These are phyloP conservation scores for Chionoecetes opilio DNA, from an alignment of 1,140 invertebrate genomes.

Conservation along the genomic window DNA sequence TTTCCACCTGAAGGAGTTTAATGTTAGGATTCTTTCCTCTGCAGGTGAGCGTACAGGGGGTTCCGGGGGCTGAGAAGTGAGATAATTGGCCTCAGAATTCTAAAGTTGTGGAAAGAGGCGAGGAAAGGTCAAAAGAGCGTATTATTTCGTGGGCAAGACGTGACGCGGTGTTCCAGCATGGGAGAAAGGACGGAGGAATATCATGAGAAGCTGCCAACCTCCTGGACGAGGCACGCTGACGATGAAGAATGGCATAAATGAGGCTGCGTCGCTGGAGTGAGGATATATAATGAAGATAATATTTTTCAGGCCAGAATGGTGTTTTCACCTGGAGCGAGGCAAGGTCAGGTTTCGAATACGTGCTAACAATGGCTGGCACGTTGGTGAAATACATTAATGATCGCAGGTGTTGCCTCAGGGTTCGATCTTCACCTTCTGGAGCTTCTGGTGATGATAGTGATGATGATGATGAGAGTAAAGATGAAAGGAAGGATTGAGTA, in stretches of 20 bases:
- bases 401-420: neutral
- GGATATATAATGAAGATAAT: neutral
- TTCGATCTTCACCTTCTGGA: neutral
- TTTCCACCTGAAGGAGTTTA: conserved; percentile 4
- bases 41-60: neutral
- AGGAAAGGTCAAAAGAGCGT: neutral
- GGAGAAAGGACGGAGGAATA: neutral
- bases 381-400: conserved; percentile 1
- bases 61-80: neutral
- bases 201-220: neutral
- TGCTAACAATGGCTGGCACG: conserved; percentile 13
- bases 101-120: neutral
- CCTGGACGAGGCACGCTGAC: neutral
- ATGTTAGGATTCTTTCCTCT: conserved; percentile 10
- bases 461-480: neutral
- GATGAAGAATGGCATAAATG: conserved; percentile 10
- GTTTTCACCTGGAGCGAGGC: neutral
- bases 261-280: neutral
- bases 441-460: neutral
- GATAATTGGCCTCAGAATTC: conserved; percentile 28
- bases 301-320: neutral
- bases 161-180: neutral
- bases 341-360: neutral
- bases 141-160: neutral
- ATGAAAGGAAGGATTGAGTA: neutral